Evolutionary conservation across 2,113 vertebrate species (phyloP), one percentile per base, ranked within the genome.

Genomic region (Coptodon rendalli): DNA sequence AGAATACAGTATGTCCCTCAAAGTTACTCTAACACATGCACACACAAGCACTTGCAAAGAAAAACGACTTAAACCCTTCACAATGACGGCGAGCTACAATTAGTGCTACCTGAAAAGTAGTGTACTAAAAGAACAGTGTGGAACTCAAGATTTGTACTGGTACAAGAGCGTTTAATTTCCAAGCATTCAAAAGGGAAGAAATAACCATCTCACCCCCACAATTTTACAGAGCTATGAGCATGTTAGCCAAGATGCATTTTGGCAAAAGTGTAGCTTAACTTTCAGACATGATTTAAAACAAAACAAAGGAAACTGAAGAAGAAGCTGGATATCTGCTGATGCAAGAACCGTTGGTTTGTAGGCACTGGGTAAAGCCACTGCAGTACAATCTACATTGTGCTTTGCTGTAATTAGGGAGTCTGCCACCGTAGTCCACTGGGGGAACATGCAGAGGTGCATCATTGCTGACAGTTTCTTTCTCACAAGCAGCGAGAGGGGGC

Each of bases 281-380:
- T 38, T 13, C 31, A 66, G 61, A 38, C 2, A 11, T 2, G 31
- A 1, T 38, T n/a, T n/a, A 38, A 78, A 68, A 68, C 11, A 68
- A 40, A 68, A 22, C 22, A 68, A 40, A 40, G 36, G 6, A 82
- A 86, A 16, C 68, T 45, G 12, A 83, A 85, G 53, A 36, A 45
- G 29, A 27, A 81, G 59, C 22, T 10, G 2, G 71, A 50, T 31
- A 59, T 82, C 68, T 83, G 61, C 91, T 76, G 81, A 84, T 78
- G 78, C 78, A 43, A 90, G 56, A 87, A 82, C 9, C 43, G 13
- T 86, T 36, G 10, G 83, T 59, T 86, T 85, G 81, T 88, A 95
- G 95, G 94, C 94, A 95, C 94, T 83, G 87, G 61, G 80, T 10
- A 82, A 87, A 86, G 82, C 81, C 68, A 34, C 40, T n/a, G 2